These are phyloP conservation scores for Cynopterus brachyotis DNA, from an alignment of 2,113 vertebrate genomes.

Conservation along the genomic window DNA sequence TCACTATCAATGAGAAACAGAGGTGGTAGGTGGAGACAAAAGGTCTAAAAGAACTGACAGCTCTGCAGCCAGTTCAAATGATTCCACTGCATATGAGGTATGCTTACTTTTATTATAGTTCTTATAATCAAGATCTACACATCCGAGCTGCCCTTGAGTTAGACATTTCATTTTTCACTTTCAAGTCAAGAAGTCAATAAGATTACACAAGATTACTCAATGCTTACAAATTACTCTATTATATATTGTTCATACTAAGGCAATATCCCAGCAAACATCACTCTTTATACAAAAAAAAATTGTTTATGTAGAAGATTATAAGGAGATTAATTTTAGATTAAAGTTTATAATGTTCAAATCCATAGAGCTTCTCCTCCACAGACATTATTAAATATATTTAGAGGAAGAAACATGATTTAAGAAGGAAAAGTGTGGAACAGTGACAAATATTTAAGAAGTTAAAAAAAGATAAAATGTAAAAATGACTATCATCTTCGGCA, in stretches of 20 bases:
- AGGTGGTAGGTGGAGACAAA: accelerated
- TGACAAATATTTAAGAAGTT: background rate
- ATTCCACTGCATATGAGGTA: accelerated
- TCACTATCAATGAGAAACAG: background rate
- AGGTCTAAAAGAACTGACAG: background rate
- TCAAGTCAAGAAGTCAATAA: background rate
- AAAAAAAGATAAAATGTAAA: background rate
- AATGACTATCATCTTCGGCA: background rate
- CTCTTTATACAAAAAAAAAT: background rate
- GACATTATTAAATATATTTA: background rate
- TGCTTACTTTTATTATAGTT: background rate
- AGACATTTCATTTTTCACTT: background rate
- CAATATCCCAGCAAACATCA: background rate
- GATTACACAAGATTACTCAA: background rate
- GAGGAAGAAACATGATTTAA: background rate
- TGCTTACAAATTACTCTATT: background rate
- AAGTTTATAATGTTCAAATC: background rate
- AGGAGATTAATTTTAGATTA: background rate
- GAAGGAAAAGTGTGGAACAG: background rate
- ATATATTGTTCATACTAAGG: background rate
- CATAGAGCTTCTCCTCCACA: background rate
- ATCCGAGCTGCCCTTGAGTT: background rate
- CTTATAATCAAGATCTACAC: background rate
- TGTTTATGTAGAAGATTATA: background rate
- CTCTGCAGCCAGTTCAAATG: background rate